phyloP scores from a whole-genome alignment of 2,888 invertebrate genomes.

The Conomelus anceps region DNA sequence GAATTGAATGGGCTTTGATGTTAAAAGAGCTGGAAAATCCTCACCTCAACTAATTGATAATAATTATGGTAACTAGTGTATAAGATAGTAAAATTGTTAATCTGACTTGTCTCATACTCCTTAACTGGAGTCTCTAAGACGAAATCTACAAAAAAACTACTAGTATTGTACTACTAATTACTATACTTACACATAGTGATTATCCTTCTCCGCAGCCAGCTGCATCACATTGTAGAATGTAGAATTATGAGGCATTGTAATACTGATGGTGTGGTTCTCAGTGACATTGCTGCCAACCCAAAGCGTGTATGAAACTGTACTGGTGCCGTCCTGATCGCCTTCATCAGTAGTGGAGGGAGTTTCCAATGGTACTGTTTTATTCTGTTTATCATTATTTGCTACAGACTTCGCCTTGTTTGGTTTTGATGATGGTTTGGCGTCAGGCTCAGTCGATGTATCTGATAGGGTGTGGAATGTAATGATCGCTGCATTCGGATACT shows the following conservation, averaged over 20 bases:
- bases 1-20: no score
- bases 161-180: not conserved
- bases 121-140: no score
- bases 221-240: conserved; percentile 54
- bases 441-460: conserved; percentile 3
- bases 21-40: no score
- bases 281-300: conserved; percentile 85
- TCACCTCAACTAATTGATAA: no score
- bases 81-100: no score
- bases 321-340: conserved; percentile 43
- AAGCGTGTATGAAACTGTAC: conserved; percentile 74
- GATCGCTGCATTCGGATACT: conserved; percentile 25
- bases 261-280: conserved; percentile 68
- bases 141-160: no score
- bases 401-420: conserved; percentile 7
- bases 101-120: no score
- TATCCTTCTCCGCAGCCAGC: conserved; percentile 72
- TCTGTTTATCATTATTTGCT: conserved; percentile 8
- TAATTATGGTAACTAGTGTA: no score
- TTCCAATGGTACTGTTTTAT: conserved; percentile 15
- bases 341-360: not conserved
- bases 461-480: conserved; percentile 23
- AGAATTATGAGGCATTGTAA: conserved; percentile 65
- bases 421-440: conserved; percentile 15
- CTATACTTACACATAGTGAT: conserved; percentile 47